Base-by-base conservation (phyloP, 1,140 invertebrate genomes). In the Sweltsa coloradensis region DNA sequence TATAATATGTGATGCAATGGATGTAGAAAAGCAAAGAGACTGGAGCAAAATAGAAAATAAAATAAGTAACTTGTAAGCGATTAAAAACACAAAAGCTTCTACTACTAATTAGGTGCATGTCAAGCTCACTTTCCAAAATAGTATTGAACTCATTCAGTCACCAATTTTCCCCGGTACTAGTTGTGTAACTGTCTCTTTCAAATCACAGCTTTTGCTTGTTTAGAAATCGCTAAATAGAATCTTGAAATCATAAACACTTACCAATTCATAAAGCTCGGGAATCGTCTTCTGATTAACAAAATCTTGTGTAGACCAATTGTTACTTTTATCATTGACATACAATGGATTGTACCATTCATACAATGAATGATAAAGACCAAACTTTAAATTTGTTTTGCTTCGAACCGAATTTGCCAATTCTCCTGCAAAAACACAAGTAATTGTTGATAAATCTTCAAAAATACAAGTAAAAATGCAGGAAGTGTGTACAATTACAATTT, bases 321-420 rank as follows among this genome's bases (percentile, higher is more conserved):
- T 75, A 1, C 57, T 53, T 61, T 85, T 83, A 57, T 94, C 91
- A 22, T 72, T 56, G 14, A 84, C 55, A 61, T 88, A 94, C 23
- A 91, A 62, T 0, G 88, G 88, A 68, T 95, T 86, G 57, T 78
- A 95, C 90, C 90, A 94, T 64, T 94, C 91, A 59, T 80, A 92
- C 9, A 93, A 57, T 0, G 89, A 93, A 60, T 94, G 86, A 60
- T 94, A 95, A 0, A 93, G 61, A 1, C 90, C 90, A 64, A 92
- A 93, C 54, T 73, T 77, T 1, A 93, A 55, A 23, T 72, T 56
- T 3, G 75, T 73, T n/a, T 72, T 58, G 4, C 64, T 66, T 50
- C 80, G 69, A 18, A 93, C 71, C 1, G 85, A 81, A n/a, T 65
- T 53, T 0, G 82, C 70, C 4, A 94, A 61, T 53, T 89, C 85